These are phyloP conservation scores for Meteorus sp. DNA, from an alignment of 1,140 invertebrate genomes.

Conservation along the genomic window DNA sequence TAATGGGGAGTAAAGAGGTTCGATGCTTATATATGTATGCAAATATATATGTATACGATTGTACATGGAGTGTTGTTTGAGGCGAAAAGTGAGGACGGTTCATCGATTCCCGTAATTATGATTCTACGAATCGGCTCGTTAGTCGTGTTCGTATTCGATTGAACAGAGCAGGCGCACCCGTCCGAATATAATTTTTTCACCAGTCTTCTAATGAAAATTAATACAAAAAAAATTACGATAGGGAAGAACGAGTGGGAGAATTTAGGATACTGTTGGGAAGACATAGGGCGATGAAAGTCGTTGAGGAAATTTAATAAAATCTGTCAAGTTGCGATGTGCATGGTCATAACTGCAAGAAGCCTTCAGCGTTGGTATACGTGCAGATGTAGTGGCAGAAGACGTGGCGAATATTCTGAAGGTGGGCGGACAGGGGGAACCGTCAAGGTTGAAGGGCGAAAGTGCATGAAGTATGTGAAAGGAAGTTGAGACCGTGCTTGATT, in stretches of 20 bases:
- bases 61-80: not conserved
- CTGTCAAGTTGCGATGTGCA: too few relatives aligned
- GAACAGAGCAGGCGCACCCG: not conserved
- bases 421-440: too few relatives aligned
- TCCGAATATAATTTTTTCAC: conserved; percentile 3
- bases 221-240: not conserved
- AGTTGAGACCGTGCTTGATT: too few relatives aligned
- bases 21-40: too few relatives aligned
- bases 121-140: conserved; percentile 9
- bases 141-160: conserved; percentile 8
- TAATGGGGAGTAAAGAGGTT: too few relatives aligned
- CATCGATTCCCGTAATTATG: conserved; percentile 16
- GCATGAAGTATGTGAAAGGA: conserved; percentile 1
- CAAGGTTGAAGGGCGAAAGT: conserved; percentile 9
- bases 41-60: too few relatives aligned
- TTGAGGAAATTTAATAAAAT: too few relatives aligned
- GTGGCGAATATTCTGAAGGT: not conserved
- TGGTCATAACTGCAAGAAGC: too few relatives aligned
- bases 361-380: too few relatives aligned
- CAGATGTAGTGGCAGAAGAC: not conserved
- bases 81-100: conserved; percentile 14
- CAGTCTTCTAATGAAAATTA: not conserved
- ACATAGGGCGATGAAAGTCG: too few relatives aligned
- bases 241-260: not conserved
- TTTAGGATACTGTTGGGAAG: too few relatives aligned